These are phyloP conservation scores for Acleris literana DNA, from an alignment of 2,888 invertebrate genomes.

Conservation along the genomic window DNA sequence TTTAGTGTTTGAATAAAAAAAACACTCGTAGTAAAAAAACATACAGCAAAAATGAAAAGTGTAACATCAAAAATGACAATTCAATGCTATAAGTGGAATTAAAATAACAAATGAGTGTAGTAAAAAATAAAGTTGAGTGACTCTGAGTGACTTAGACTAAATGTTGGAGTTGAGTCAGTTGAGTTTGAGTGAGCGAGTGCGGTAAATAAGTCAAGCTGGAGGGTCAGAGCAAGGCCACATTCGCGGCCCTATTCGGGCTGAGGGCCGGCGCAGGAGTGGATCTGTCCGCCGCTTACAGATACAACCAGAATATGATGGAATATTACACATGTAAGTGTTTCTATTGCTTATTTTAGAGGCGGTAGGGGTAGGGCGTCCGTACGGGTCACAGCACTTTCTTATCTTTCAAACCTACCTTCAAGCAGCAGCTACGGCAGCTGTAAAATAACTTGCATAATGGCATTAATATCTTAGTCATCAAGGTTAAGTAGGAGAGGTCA, in stretches of 20 bases:
- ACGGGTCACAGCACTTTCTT: too few relatives aligned
- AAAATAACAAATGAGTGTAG: background rate
- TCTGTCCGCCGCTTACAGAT: conserved; percentile 96
- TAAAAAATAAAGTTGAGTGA: background rate
- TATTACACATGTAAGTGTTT: conserved; percentile 95
- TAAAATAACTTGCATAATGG: too few relatives aligned
- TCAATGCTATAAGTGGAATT: too few relatives aligned
- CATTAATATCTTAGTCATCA: too few relatives aligned
- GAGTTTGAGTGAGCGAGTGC: conserved; percentile 58
- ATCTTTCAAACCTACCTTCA: too few relatives aligned
- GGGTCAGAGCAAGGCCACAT: conserved; percentile 85
- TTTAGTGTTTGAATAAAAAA: too few relatives aligned
- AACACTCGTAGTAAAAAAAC: too few relatives aligned
- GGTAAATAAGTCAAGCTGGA: conserved; percentile 83
- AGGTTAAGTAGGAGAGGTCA: too few relatives aligned
- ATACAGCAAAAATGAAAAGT: too few relatives aligned
- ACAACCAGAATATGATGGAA: conserved; percentile 99
- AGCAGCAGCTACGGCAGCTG: too few relatives aligned
- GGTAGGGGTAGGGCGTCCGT: too few relatives aligned
- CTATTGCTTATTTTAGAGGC: background rate
- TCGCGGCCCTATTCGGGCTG: conserved; percentile 86
- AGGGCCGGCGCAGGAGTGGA: conserved; percentile 91
- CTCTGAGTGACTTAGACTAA: conserved; percentile 36
- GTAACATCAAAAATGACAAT: too few relatives aligned
- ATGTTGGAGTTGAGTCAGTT: conserved; percentile 43